phyloP scores from a whole-genome alignment of 2,888 invertebrate genomes.

The Tuta absoluta region DNA sequence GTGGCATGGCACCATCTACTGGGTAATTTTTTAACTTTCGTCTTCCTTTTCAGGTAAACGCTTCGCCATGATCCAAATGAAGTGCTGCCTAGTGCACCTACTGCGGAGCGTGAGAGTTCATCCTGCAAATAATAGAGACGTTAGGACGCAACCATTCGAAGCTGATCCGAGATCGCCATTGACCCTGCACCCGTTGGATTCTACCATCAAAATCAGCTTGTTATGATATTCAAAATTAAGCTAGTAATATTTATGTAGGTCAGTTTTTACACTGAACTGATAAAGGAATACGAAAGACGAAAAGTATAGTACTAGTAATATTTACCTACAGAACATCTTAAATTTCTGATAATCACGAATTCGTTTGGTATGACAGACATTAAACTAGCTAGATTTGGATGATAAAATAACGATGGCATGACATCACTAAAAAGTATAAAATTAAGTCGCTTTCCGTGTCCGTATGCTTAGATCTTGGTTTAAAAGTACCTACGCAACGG shows the following conservation, averaged over 20 bases:
- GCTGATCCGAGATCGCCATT: constrained; percentile 68
- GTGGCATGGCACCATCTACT: no score
- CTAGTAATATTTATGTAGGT: no score
- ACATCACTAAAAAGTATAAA: no score
- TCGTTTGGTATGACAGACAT: no score
- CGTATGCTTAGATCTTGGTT: no score
- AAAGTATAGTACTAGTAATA: no score
- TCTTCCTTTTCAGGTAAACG: constrained; percentile 68
- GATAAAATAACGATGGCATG: background rate
- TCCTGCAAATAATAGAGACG: constrained; percentile 32
- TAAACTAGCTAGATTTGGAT: background rate
- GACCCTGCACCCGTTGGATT: constrained; percentile 66
- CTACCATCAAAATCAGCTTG: constrained; percentile 57
- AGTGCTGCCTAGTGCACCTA: constrained; percentile 63
- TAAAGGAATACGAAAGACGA: no score
- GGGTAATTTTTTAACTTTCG: background rate
- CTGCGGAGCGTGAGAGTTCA: constrained; percentile 45
- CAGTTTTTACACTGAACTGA: no score
- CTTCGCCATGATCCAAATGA: constrained; percentile 75
- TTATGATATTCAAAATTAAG: constrained; percentile 52
- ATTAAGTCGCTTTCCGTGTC: no score
- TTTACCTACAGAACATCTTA: no score
- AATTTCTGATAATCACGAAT: no score
- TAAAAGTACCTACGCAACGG: no score
- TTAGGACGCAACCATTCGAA: constrained; percentile 54